Evolutionary conservation across 2,113 vertebrate genomes (phyloP).

Genomic region (Scomber scombrus): DNA sequence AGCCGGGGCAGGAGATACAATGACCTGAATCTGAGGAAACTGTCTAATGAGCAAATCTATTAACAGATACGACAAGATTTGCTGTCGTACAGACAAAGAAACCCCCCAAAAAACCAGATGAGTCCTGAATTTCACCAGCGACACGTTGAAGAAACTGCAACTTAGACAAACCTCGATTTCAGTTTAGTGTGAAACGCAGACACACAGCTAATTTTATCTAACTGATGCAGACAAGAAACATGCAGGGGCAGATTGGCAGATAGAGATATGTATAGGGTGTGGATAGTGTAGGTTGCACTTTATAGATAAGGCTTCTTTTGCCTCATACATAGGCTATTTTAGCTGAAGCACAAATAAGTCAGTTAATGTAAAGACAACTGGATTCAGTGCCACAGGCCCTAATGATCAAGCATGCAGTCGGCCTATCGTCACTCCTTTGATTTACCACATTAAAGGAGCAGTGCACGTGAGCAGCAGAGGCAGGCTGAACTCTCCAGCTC

Average conservation of each 20-base stretch:
- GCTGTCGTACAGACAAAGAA: constrained; percentile 17
- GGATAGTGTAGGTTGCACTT: constrained; percentile 25
- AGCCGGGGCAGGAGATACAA: constrained; percentile 57
- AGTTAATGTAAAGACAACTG: not conserved
- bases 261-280: constrained; percentile 40
- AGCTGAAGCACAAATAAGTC: not conserved
- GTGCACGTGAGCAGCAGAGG: constrained; percentile 12
- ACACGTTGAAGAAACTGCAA: constrained; percentile 9
- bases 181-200: not conserved
- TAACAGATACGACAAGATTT: constrained; percentile 15
- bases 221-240: constrained; percentile 40
- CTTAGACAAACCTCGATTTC: not conserved
- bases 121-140: constrained; percentile 17
- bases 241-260: constrained; percentile 42
- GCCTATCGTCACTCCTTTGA: constrained; percentile 12
- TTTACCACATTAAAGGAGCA: constrained; percentile 36
- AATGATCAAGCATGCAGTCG: not conserved
- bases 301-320: constrained; percentile 33
- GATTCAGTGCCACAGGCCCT: not conserved
- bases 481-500: constrained; percentile 24
- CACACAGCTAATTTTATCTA: constrained; percentile 47
- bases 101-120: not conserved
- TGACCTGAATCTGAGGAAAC: constrained; percentile 48
- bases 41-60: constrained; percentile 59
- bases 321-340: not conserved